Base-by-base conservation (phyloP, 2,888 invertebrate genomes). In the Microdon myrmicae region DNA sequence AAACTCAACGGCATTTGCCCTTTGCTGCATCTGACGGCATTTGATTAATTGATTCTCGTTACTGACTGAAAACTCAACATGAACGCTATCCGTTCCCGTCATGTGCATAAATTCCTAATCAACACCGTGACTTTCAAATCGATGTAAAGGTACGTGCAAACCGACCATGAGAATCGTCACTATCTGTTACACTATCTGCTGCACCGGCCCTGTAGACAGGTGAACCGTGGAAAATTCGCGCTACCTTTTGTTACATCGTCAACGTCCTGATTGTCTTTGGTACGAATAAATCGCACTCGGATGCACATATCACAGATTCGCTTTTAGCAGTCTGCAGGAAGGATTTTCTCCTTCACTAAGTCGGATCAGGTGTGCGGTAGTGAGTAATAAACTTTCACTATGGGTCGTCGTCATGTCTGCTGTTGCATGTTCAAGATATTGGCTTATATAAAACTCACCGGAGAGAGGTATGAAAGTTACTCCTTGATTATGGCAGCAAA, bases 21-120 rank as follows among this genome's bases (percentile, higher is more conserved):
- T 25, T 19, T 28, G 23, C 29, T 61, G 56, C 49, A 44, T 44
- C 38, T 38, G 56, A 44, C 49, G 56, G 29, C 39, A 5, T 44
- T 43, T 61, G 61, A 61, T 61, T 61, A 61, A 56, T 61, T 56
- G 56, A 44, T 49, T 56, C 44, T 49, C 61, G 56, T 44, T 49
- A 35, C 37, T 19, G 8, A 12, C 10, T 25, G 12, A 10, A 16
- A 20, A 19, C 7, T 13, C 16, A 9, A 23, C 10, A 23, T 3
- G 4, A 10, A 3, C 13, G 19, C n/a, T n/a, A n/a, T 8, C n/a
- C 35, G 12, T 12, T 29, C 20, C 16, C n/a, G 12, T 12, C 48
- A 48, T 19, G 37, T 14, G 32, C 28, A 32, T 49, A 43, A 55
- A 32, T 56, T 61, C 49, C 28, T 56, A 61, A 49, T 61, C 56